phyloP scores from a whole-genome alignment of 1,140 invertebrate genomes.

The Anastrepha ludens region DNA sequence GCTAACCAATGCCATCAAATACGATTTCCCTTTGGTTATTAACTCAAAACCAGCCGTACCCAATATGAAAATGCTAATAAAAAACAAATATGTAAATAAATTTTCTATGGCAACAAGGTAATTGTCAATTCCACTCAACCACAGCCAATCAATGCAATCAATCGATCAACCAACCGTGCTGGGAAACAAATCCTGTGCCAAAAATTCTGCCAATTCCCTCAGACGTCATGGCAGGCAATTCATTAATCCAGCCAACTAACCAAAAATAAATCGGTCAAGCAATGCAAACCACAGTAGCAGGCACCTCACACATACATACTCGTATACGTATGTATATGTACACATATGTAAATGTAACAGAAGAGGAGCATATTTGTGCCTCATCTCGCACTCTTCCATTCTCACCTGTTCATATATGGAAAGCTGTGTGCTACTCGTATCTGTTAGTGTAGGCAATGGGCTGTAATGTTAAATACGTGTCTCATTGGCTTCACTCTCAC shows the following conservation, averaged over 20 bases:
- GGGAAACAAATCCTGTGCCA: not conserved
- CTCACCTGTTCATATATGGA: not conserved
- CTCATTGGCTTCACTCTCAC: no score
- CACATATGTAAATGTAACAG: no score
- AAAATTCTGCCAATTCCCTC: not conserved
- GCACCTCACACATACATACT: not conserved
- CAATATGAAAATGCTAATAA: not conserved
- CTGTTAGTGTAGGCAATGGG: not conserved
- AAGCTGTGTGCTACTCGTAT: not conserved
- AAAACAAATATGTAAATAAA: not conserved
- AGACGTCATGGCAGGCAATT: slow-evolving; percentile 15
- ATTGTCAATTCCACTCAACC: slow-evolving; percentile 31
- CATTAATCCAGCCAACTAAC: slow-evolving; percentile 34
- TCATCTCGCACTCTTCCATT: no score
- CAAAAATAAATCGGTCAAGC: not conserved
- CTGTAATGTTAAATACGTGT: not conserved
- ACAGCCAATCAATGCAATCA: slow-evolving; percentile 38
- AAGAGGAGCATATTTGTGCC: no score
- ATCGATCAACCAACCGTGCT: not conserved
- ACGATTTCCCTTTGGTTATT: no score
- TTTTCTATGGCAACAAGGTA: not conserved
- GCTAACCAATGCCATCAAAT: no score
- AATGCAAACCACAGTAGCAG: not conserved
- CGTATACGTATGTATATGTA: not conserved
- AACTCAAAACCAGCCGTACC: not conserved